Base-by-base conservation (phyloP, 2,113 vertebrate species). In the Pleuronectes platessa region DNA sequence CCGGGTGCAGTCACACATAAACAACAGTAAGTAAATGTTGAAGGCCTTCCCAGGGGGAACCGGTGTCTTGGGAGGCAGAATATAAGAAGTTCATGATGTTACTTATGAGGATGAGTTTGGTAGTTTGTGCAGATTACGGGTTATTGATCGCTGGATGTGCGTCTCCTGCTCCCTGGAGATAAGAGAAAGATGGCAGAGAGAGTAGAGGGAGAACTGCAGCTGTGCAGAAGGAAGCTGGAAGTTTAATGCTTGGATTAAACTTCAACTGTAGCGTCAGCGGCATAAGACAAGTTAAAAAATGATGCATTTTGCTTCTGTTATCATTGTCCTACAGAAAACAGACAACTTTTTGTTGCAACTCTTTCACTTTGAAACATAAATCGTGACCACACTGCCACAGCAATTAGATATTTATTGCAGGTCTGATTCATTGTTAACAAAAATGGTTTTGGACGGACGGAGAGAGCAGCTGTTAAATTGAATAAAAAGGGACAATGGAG, bases 141-240 rank as follows among this genome's bases (percentile, higher is more conserved):
- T 59, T 67, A 74, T 61, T 62, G 66, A 80, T 72, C 18, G 45
- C 13, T 68, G 62, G 79, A 53, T 27, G 24, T 37, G 54, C 26
- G 27, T 17, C 15, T 5, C 18, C 58, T 78, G 71, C 78, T 66
- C 31, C 58, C 18, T 64, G 61, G 49, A 61, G 74, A 55, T 75
- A 78, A 66, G 62, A 42, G 17, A 56, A 17, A 42, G 13, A 2
- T 64, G 68, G 60, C 45, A 24, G 53, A 7, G 20, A 54, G 53
- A 9, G 53, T 9, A 54, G 15, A 18, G 21, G 53, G 18, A 21
- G 8, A 21, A 21, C 53, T 54, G 53, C 21, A 3, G n/a, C 53
- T n/a, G 53, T n/a, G 53, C 6, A 49, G 20, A 42, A 72, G 55
- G 42, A 51, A n/a, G 65, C 14, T 14, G 3, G 58, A 56, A 45